Evolutionary conservation across 2,797 vertebrate genomes (phyloP).

Genomic region (Spondyliosoma cantharus): DNA sequence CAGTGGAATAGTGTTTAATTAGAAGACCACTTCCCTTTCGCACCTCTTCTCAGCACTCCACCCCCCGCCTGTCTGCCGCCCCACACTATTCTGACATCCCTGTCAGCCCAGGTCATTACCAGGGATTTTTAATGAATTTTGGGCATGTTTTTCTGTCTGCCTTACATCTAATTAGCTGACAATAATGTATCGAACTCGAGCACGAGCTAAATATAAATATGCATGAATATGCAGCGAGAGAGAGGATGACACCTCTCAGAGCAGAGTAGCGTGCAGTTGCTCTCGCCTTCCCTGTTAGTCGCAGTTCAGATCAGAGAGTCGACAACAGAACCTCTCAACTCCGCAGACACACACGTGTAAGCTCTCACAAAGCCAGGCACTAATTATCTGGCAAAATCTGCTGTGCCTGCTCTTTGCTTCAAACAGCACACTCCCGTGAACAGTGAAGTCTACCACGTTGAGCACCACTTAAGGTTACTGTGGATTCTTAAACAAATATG

Average conservation of each 20-base stretch:
- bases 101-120: conserved; percentile 99
- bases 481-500: conserved; percentile 71
- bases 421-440: conserved; percentile 66
- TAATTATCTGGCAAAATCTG: conserved; percentile 80
- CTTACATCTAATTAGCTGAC: conserved; percentile 99
- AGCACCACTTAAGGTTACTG: conserved; percentile 56
- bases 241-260: conserved; percentile 89
- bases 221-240: conserved; percentile 94
- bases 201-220: conserved; percentile 99
- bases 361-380: conserved; percentile 70
- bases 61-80: conserved; percentile 88
- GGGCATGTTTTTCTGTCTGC: conserved; percentile 92
- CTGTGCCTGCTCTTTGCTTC: conserved; percentile 74
- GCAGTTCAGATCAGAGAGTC: conserved; percentile 85
- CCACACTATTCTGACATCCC: conserved; percentile 94
- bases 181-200: conserved; percentile 97
- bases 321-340: conserved; percentile 80
- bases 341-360: conserved; percentile 61
- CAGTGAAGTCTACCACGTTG: conserved; percentile 55
- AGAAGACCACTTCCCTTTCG: conserved; percentile 93
- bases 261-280: conserved; percentile 76
- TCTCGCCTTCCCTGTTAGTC: conserved; percentile 77
- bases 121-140: conserved; percentile 95
- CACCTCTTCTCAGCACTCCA: conserved; percentile 86
- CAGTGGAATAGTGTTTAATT: conserved; percentile 99